Conservation (phyloP, 2,888 invertebrate genomes). For the Diarsia brunnea region DNA sequence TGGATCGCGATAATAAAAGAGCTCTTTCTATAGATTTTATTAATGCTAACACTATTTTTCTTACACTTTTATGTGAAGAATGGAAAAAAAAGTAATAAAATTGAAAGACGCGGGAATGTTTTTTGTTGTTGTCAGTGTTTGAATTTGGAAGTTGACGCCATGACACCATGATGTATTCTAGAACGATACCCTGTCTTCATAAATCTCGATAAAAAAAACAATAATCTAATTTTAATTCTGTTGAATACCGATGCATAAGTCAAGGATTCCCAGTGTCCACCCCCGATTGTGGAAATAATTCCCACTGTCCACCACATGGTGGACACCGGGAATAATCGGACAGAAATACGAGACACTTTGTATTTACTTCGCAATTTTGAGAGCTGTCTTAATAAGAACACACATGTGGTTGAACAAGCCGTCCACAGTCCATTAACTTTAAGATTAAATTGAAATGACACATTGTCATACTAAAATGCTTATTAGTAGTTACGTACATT, state of each 20-base stretch:
- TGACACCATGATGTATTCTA: background rate
- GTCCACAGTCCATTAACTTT: background rate
- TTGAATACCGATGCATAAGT: too few species aligned
- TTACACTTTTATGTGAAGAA: background rate
- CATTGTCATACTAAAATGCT: background rate
- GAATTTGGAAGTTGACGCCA: conserved; percentile 19
- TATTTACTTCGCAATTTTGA: background rate
- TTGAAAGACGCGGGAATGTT: background rate
- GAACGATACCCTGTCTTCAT: background rate
- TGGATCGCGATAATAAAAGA: conserved; percentile 36
- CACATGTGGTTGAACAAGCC: too few species aligned
- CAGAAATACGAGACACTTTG: too few species aligned
- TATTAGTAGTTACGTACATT: background rate
- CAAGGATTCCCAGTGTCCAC: too few species aligned
- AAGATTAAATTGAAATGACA: background rate
- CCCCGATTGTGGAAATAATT: too few species aligned
- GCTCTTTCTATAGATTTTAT: conserved; percentile 17
- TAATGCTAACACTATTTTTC: conserved; percentile 5
- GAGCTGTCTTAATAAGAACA: background rate
- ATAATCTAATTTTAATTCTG: too few species aligned
- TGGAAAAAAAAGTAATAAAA: background rate
- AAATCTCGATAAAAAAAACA: background rate
- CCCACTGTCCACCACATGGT: too few species aligned
- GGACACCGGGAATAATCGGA: too few species aligned
- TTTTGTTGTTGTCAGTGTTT: conserved; percentile 11